Evolutionary conservation across 2,113 vertebrate genomes (phyloP).

Genomic region (Urocynchramus pylzowi): DNA sequence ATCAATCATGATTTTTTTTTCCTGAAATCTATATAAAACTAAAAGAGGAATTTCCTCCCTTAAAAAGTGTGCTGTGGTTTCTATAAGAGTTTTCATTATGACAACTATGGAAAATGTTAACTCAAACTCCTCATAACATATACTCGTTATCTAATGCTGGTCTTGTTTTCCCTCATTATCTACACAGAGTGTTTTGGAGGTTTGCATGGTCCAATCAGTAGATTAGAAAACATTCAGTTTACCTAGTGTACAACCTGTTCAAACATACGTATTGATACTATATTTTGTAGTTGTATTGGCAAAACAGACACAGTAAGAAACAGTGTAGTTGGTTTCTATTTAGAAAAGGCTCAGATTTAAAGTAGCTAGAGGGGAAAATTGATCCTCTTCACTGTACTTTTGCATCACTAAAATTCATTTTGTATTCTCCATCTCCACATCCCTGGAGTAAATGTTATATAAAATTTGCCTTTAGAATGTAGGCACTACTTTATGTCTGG

Average conservation of each 20-base stretch:
- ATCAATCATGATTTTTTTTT: conserved; percentile 10
- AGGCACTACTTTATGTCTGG: background rate
- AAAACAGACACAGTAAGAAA: background rate
- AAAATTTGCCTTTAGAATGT: conserved; percentile 23
- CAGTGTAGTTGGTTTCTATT: background rate
- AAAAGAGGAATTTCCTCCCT: conserved; percentile 55
- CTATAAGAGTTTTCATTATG: conserved; percentile 18
- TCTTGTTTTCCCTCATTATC: background rate
- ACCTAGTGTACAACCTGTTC: background rate
- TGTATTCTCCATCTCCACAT: background rate
- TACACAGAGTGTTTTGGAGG: background rate
- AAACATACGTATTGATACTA: background rate
- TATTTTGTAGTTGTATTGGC: background rate
- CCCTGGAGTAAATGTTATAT: background rate
- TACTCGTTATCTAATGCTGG: background rate
- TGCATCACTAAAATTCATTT: background rate
- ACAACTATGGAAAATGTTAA: background rate
- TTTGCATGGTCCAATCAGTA: background rate
- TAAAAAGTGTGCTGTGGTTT: conserved; percentile 61
- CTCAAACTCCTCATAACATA: background rate
- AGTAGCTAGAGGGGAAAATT: background rate
- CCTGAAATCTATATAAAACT: conserved; percentile 49
- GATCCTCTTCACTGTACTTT: background rate
- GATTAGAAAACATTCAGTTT: background rate
- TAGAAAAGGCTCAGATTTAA: background rate